Percentiles rank a stretch among this genome's conserved stretches.
These are phyloP conservation scores for Leptoteleia sp. DNA, from an alignment of 1,140 invertebrate genomes.

Conservation along the genomic window DNA sequence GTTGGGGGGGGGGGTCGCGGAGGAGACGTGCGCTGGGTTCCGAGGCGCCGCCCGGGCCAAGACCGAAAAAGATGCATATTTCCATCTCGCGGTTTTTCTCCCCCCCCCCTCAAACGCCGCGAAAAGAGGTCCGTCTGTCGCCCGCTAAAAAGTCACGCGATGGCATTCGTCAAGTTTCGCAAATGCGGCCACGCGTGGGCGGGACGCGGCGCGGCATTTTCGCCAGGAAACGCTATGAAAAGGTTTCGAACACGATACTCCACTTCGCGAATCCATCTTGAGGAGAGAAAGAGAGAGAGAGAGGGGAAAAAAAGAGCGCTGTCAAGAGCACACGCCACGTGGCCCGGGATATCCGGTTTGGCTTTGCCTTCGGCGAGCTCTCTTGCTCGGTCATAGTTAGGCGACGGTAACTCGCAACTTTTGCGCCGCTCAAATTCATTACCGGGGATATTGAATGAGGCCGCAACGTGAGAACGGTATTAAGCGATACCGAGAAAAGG, in stretches of 20 bases:
- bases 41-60: slow-evolving; percentile 16
- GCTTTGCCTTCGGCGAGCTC: slow-evolving; percentile 12
- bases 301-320: slow-evolving; percentile 44
- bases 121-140: slow-evolving; percentile 37
- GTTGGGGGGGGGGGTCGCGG: too few species aligned
- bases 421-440: slow-evolving; percentile 32
- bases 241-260: slow-evolving; percentile 71
- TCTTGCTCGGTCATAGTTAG: slow-evolving; percentile 21
- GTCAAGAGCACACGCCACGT: slow-evolving; percentile 27
- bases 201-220: slow-evolving; percentile 48
- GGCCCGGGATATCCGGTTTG: slow-evolving; percentile 38
- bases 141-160: slow-evolving; percentile 45
- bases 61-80: slow-evolving; percentile 43
- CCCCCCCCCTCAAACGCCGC: too few species aligned
- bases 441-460: slow-evolving; percentile 25
- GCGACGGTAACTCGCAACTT: slow-evolving; percentile 15
- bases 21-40: slow-evolving; percentile 34
- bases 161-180: slow-evolving; percentile 42
- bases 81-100: slow-evolving; percentile 36
- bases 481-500: slow-evolving; percentile 21
- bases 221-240: slow-evolving; percentile 40
- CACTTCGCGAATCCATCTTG: slow-evolving; percentile 66
- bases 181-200: slow-evolving; percentile 21
- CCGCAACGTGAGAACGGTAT: slow-evolving; percentile 31
- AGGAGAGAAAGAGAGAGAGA: too few species aligned